A percentile compares a stretch with the other conserved stretches of the same genome.
Evolutionary conservation across 2,113 vertebrate genomes (phyloP).

Genomic region (Macrotus californicus): DNA sequence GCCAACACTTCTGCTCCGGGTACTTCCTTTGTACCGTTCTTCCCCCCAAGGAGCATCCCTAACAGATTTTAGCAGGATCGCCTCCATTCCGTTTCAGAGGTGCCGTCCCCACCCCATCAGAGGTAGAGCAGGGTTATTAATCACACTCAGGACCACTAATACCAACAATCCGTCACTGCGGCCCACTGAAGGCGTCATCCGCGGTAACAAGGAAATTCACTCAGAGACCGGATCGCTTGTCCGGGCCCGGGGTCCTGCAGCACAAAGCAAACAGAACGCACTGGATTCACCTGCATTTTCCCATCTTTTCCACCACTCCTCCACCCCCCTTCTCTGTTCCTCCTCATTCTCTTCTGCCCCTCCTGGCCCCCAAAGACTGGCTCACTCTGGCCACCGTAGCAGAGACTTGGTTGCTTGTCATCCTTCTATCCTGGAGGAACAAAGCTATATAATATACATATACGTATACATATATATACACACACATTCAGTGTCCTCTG

Average conservation of each 20-base stretch:
- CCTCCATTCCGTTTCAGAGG: slow-evolving; percentile 79
- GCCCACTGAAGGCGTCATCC: slow-evolving; percentile 86
- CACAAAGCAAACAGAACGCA: slow-evolving; percentile 77
- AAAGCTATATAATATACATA: neutral
- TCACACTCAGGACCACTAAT: slow-evolving; percentile 93
- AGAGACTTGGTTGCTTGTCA: neutral
- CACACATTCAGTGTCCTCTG: too few relatives aligned
- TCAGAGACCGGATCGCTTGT: slow-evolving; percentile 85
- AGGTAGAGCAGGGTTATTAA: slow-evolving; percentile 89
- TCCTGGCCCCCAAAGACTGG: neutral
- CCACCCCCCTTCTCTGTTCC: fast-evolving
- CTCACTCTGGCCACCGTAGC: neutral
- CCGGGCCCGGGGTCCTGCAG: slow-evolving; percentile 80
- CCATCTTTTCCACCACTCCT: neutral
- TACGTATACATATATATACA: too few relatives aligned
- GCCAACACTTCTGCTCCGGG: neutral
- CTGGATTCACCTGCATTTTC: neutral
- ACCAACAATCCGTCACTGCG: slow-evolving; percentile 91
- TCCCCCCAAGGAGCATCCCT: neutral
- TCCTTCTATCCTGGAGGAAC: neutral
- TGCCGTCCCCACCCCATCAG: slow-evolving; percentile 83
- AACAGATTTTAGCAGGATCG: slow-evolving; percentile 74
- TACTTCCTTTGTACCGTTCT: neutral
- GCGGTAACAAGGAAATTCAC: slow-evolving; percentile 85
- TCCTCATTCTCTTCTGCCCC: too few relatives aligned